Evolutionary conservation across 2,888 invertebrate species (phyloP).

Genomic region (Callyntrura sp.): DNA sequence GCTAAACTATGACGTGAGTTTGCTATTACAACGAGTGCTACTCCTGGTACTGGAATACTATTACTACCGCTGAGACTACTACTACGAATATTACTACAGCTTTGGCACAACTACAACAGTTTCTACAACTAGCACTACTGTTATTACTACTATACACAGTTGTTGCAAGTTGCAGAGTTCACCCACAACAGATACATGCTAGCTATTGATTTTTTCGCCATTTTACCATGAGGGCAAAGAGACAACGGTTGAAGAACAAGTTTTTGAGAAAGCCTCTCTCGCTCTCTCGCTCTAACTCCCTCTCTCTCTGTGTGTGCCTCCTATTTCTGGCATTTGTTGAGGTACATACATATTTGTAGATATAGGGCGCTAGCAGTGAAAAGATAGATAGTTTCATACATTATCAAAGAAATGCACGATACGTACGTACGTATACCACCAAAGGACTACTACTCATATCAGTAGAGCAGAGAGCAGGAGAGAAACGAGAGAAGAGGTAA

Average conservation of each 20-base stretch:
- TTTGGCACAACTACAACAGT: not conserved
- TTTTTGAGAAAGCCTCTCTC: conserved; percentile 62
- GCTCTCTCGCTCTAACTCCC: not conserved
- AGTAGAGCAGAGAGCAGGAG: not conserved
- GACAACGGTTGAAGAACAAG: conserved; percentile 79
- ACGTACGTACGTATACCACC: not conserved
- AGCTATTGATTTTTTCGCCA: conserved; percentile 78
- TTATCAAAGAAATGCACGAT: not conserved
- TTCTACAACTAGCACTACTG: not conserved
- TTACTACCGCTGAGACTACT: not conserved
- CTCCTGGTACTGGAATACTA: conserved; percentile 7
- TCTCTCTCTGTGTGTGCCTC: conserved; percentile 20
- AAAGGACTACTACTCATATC: not conserved
- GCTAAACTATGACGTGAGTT: conserved; percentile 52
- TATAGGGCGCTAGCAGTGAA: not conserved
- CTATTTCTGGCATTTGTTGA: conserved; percentile 7
- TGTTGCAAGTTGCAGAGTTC: conserved; percentile 13
- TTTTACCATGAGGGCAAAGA: conserved; percentile 78
- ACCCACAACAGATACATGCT: conserved; percentile 68
- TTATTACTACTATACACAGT: not conserved
- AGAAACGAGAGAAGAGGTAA: conserved; percentile 46
- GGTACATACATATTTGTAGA: not conserved
- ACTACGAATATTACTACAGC: conserved; percentile 49
- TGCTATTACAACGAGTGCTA: conserved; percentile 49
- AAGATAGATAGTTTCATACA: not conserved